These are phyloP conservation scores for Xyrichtys novacula DNA, from an alignment of 2,797 vertebrate genomes.

Conservation along the genomic window DNA sequence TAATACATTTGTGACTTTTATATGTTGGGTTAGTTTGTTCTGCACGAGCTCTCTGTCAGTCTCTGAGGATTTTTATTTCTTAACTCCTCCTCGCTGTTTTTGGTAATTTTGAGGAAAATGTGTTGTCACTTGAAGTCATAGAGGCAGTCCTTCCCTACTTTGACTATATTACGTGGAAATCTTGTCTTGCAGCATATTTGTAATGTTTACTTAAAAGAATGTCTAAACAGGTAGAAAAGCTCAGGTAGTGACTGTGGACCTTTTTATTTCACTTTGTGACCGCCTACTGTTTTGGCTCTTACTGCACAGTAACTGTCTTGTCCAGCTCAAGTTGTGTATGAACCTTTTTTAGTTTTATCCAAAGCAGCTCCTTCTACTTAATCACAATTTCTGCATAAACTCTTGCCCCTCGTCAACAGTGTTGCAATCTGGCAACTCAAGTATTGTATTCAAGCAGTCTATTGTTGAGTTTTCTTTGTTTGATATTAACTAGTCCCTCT, in stretches of 20 bases:
- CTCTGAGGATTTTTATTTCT: background rate
- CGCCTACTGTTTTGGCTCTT: background rate
- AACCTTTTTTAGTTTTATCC: background rate
- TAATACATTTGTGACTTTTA: background rate
- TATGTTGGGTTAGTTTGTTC: background rate
- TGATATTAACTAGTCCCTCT: too few relatives aligned
- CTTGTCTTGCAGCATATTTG: constrained; percentile 5
- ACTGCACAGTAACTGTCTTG: constrained; percentile 4
- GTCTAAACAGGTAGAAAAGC: background rate
- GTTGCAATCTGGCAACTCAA: background rate
- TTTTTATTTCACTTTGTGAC: background rate
- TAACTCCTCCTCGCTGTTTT: background rate
- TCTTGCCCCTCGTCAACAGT: constrained; percentile 8
- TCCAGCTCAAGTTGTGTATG: background rate
- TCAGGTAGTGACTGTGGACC: background rate
- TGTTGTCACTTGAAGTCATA: background rate
- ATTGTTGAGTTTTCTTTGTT: too few relatives aligned
- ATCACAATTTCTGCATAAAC: background rate
- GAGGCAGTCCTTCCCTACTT: background rate
- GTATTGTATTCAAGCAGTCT: too few relatives aligned
- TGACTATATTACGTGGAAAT: background rate
- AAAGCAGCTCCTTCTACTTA: constrained; percentile 1
- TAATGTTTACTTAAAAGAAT: background rate
- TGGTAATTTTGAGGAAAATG: background rate
- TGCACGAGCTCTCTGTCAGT: too few relatives aligned